phyloP scores from a whole-genome alignment of 2,888 invertebrate species.

The Leucophenga montana region DNA sequence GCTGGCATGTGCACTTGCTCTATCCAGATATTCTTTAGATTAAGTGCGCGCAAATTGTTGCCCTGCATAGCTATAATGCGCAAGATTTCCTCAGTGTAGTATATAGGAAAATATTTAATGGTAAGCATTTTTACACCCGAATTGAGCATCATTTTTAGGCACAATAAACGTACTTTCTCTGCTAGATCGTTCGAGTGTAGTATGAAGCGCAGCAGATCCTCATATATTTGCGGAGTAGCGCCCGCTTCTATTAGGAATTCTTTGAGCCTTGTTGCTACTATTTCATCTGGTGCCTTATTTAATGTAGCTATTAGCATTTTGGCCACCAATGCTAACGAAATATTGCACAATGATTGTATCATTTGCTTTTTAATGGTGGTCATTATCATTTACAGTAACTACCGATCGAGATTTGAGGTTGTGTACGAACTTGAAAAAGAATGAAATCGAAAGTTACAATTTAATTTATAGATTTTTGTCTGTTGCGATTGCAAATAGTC shows the following conservation, averaged over 20 bases:
- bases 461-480: too few relatives aligned
- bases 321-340: too few relatives aligned
- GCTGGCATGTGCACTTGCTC: conserved; percentile 80
- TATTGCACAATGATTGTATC: too few relatives aligned
- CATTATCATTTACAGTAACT: too few relatives aligned
- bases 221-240: conserved; percentile 80
- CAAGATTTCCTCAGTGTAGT: conserved; percentile 80
- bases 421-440: too few relatives aligned
- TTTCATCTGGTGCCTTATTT: too few relatives aligned
- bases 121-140: conserved; percentile 79
- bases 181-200: conserved; percentile 80
- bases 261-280: too few relatives aligned
- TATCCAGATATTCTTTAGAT: conserved; percentile 83
- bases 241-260: conserved; percentile 77
- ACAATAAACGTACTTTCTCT: conserved; percentile 79
- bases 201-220: conserved; percentile 80
- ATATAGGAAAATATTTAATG: conserved; percentile 81
- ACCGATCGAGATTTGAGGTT: too few relatives aligned
- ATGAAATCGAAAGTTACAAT: too few relatives aligned
- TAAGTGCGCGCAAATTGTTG: conserved; percentile 77
- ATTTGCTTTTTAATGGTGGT: too few relatives aligned
- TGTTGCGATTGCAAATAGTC: too few relatives aligned
- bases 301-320: too few relatives aligned
- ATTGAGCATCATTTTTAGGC: conserved; percentile 79
- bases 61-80: conserved; percentile 80